These are phyloP conservation scores for Oscheius sp. DNA, from an alignment of 2,888 invertebrate genomes.

Conservation along the genomic window DNA sequence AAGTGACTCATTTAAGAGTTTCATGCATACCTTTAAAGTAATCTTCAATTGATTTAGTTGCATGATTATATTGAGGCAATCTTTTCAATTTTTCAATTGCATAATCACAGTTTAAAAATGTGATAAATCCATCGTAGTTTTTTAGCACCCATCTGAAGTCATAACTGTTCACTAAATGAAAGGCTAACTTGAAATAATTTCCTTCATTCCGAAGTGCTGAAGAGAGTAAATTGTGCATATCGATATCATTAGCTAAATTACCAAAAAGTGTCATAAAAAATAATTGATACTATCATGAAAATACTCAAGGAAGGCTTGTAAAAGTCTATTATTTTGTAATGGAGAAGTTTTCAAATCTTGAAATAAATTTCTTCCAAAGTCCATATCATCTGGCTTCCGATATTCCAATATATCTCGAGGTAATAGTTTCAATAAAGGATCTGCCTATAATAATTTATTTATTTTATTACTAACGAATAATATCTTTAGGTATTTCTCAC, in stretches of 20 bases:
- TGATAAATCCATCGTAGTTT: constrained; percentile 32
- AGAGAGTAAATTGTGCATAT: no score
- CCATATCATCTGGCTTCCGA: neutral
- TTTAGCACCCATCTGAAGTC: constrained; percentile 27
- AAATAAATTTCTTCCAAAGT: constrained; percentile 4
- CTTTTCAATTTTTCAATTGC: constrained; percentile 27
- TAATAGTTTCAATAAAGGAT: no score
- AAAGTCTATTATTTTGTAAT: no score
- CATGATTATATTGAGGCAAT: constrained; percentile 13
- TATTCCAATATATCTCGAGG: no score
- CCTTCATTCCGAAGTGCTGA: no score
- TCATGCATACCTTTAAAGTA: constrained; percentile 16
- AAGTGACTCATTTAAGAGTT: neutral
- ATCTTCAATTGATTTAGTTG: constrained; percentile 3
- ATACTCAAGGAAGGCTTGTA: no score
- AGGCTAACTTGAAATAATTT: constrained; percentile 4
- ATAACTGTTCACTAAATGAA: neutral
- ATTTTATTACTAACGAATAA: no score
- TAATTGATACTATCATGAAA: no score
- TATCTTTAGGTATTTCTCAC: no score
- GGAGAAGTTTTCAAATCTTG: constrained; percentile 1
- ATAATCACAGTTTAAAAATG: constrained; percentile 17
- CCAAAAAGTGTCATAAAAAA: no score
- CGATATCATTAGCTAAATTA: no score
- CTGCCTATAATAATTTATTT: no score